phyloP scores from a whole-genome alignment of 35 echinoderm and acorn worm genomes.

The Eucidaris tribuloides region DNA sequence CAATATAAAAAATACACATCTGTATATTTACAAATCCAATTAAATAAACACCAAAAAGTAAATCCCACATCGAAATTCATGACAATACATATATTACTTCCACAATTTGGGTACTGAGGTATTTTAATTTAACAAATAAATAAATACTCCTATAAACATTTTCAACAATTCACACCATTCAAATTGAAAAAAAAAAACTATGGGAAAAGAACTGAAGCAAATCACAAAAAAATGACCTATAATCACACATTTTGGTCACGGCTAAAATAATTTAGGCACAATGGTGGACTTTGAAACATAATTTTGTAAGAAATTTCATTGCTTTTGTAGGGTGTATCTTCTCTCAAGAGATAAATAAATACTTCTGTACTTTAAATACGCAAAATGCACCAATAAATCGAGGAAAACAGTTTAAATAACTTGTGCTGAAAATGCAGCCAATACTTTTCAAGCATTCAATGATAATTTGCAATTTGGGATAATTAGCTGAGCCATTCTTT shows the following conservation, averaged over 20 bases:
- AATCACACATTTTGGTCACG: conserved; percentile 6
- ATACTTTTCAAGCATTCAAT: no score
- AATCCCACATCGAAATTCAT: conserved; percentile 35
- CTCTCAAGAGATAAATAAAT: no score
- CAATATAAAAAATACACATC: conserved; percentile 40
- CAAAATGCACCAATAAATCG: no score
- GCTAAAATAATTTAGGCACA: conserved; percentile 26
- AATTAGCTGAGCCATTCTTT: no score
- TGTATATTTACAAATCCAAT: conserved; percentile 38
- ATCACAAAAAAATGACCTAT: conserved; percentile 17
- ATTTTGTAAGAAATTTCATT: no score
- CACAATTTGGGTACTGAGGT: conserved; percentile 31
- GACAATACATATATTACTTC: conserved; percentile 28
- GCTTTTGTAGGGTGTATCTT: no score
- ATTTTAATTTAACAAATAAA: conserved; percentile 27
- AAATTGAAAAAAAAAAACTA: background rate
- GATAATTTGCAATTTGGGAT: no score
- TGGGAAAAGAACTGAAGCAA: conserved; percentile 28
- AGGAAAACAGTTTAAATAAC: no score
- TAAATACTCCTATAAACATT: conserved; percentile 5
- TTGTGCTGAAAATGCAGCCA: no score
- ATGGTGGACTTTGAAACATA: conserved; percentile 35
- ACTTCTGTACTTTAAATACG: no score
- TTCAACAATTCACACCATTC: conserved; percentile 10
- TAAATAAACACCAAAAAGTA: conserved; percentile 27